These are phyloP conservation scores for Ciconia stormi DNA, from an alignment of 2,113 vertebrate species.

Conservation along the genomic window DNA sequence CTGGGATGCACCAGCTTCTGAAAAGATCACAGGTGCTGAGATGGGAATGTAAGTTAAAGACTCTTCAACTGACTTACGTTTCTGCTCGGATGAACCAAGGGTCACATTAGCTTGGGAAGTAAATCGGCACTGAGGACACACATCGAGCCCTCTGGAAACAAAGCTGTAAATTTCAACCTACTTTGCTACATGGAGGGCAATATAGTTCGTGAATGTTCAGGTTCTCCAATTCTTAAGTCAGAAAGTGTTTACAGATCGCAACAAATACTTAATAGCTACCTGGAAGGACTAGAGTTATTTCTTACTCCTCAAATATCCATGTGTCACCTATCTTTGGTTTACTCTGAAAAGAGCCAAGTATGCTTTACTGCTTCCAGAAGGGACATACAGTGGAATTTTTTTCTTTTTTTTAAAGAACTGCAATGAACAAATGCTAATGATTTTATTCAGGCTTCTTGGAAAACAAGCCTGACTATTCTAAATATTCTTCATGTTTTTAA, in stretches of 20 bases:
- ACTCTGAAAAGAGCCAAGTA: not conserved
- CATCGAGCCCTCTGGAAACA: not conserved
- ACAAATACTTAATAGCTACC: not conserved
- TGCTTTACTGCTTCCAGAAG: not conserved
- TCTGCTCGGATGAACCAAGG: not conserved
- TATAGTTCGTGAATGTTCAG: not conserved
- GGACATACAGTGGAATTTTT: not conserved
- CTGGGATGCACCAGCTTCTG: not conserved
- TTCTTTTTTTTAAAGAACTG: not conserved
- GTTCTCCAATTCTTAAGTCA: not conserved
- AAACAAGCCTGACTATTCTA: not conserved
- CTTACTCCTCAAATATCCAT: not conserved
- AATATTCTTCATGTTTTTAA: not conserved
- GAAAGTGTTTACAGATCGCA: not conserved
- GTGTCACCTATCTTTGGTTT: not conserved
- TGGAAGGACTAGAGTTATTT: not conserved
- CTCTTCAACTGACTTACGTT: not conserved
- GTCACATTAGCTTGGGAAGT: not conserved
- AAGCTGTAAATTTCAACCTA: not conserved
- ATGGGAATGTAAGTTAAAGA: not conserved
- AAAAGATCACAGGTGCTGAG: not conserved
- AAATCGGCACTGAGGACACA: not conserved
- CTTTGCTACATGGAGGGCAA: not conserved
- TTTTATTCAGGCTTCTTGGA: not conserved
- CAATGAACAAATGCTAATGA: not conserved